These are phyloP conservation scores for Melieria crassipennis DNA, from an alignment of 2,888 invertebrate species.

Conservation along the genomic window DNA sequence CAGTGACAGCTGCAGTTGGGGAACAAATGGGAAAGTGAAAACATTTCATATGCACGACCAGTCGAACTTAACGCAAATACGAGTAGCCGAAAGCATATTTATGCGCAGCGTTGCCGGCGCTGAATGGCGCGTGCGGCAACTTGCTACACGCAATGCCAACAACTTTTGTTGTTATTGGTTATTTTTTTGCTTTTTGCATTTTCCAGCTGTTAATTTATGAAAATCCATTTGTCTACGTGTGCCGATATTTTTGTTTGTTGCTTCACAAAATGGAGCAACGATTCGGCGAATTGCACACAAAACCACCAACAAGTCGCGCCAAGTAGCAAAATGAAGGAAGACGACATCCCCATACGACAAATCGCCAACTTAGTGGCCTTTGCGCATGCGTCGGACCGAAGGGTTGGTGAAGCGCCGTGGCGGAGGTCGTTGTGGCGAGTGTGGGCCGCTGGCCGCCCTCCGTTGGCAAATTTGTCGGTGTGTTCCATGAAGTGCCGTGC, in stretches of 20 bases:
- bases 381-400: constrained; percentile 19
- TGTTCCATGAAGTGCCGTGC: background rate
- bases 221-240: constrained; percentile 15
- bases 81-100: constrained; percentile 1
- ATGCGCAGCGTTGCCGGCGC: background rate
- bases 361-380: background rate
- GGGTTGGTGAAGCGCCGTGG: background rate
- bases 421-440: constrained; percentile 11
- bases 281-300: constrained; percentile 18
- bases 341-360: too few species aligned
- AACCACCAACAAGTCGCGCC: constrained; percentile 6
- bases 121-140: background rate
- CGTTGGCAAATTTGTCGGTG: constrained; percentile 21
- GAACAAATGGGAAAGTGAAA: too few species aligned
- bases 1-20: too few species aligned
- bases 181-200: too few species aligned
- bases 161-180: too few species aligned
- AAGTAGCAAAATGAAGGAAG: too few species aligned
- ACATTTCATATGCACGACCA: too few species aligned
- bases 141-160: too few species aligned
- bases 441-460: background rate
- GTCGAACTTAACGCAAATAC: background rate
- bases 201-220: background rate
- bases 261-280: constrained; percentile 25
- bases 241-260: background rate